These are phyloP conservation scores for Gila robusta DNA, from an alignment of 2,797 vertebrate genomes.

Conservation along the genomic window DNA sequence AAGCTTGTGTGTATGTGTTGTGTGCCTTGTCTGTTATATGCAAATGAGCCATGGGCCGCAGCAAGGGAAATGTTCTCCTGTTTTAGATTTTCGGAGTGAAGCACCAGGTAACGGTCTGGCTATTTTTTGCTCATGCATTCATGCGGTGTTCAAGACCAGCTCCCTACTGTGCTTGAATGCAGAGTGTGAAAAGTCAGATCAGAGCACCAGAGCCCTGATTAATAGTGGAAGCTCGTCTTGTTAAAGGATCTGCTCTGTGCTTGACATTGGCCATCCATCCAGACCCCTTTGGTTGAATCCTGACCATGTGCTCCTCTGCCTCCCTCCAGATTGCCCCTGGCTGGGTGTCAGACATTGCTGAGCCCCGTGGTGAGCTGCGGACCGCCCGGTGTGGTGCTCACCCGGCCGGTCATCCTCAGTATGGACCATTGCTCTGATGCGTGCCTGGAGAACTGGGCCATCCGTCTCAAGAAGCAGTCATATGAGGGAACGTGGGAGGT, in stretches of 20 bases:
- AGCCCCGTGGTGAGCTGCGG: conserved; percentile 97
- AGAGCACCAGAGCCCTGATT: conserved; percentile 15
- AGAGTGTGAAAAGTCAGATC: conserved; percentile 31
- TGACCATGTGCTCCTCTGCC: conserved; percentile 44
- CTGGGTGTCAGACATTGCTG: conserved; percentile 96
- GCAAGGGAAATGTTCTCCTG: background rate
- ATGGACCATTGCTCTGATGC: conserved; percentile 98
- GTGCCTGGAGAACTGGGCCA: conserved; percentile 94
- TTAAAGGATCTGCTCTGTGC: conserved; percentile 11
- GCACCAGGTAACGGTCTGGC: conserved; percentile 9
- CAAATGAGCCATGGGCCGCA: conserved; percentile 8
- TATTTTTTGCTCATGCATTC: conserved; percentile 27
- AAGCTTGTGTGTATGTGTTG: conserved; percentile 6
- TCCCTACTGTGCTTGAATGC: conserved; percentile 21
- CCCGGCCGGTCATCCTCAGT: conserved; percentile 93
- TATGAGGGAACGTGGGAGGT: conserved; percentile 98
- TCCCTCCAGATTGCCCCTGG: conserved; percentile 89
- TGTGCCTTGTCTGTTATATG: conserved; percentile 12
- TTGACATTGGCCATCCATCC: conserved; percentile 55
- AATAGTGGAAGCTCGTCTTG: conserved; percentile 20
- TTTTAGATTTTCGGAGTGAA: conserved; percentile 9
- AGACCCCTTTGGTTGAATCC: background rate
- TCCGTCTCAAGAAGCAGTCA: conserved; percentile 96
- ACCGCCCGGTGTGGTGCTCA: conserved; percentile 94
- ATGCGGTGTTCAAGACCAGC: background rate